Evolutionary conservation across 2,888 invertebrate species (phyloP).

Genomic region (Dryobota labecula): DNA sequence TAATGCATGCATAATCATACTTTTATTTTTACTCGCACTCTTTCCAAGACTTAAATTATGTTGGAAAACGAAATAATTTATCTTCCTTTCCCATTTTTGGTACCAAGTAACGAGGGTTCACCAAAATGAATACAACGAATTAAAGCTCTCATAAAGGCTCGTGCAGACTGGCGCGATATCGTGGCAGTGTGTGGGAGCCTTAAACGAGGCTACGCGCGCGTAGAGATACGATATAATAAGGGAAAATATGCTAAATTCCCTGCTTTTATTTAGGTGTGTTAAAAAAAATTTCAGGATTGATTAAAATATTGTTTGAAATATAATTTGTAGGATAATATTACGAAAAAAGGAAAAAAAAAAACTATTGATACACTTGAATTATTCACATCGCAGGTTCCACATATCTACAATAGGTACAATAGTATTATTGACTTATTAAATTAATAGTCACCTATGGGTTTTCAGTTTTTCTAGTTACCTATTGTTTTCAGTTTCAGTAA

Average conservation of each 20-base stretch:
- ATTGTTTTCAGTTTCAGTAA: conserved; percentile 39
- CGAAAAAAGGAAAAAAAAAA: background rate
- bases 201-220: background rate
- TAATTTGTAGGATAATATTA: background rate
- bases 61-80: conserved; percentile 10
- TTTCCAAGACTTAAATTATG: conserved; percentile 1
- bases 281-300: background rate
- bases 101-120: background rate
- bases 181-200: no score
- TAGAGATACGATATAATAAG: background rate
- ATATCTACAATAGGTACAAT: background rate
- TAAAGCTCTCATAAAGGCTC: no score
- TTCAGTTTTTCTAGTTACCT: conserved; percentile 19
- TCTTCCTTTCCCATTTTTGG: conserved; percentile 10
- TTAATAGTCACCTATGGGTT: background rate
- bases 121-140: background rate
- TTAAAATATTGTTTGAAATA: background rate
- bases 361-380: background rate
- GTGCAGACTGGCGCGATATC: no score
- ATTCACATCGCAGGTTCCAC: background rate
- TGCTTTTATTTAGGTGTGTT: background rate
- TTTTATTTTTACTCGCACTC: conserved; percentile 6
- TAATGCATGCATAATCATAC: no score
- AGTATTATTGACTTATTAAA: background rate
- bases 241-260: background rate